A percentile compares a stretch with the other conserved stretches of the same genome.
These are phyloP conservation scores for Tiliqua scincoides DNA, from an alignment of 2,113 vertebrate species.

Conservation along the genomic window DNA sequence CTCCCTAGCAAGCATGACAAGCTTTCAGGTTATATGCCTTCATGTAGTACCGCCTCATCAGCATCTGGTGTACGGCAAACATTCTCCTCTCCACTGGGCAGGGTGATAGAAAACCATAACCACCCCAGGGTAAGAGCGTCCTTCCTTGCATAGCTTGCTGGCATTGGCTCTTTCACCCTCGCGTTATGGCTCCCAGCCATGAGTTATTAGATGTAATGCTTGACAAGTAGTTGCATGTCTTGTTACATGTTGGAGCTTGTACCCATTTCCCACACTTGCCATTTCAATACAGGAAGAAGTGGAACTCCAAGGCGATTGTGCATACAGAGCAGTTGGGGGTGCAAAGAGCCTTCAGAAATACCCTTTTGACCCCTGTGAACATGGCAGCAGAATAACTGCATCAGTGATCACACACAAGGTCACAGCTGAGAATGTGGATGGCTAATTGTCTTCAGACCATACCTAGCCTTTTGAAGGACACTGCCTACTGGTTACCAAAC, in stretches of 20 bases:
- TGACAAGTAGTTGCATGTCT: background rate
- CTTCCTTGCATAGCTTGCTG: background rate
- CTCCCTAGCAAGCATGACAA: background rate
- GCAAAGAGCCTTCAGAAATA: background rate
- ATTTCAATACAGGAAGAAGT: background rate
- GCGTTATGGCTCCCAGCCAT: background rate
- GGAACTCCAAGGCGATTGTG: too few relatives aligned
- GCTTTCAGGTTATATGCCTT: constrained; percentile 36
- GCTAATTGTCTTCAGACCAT: too few relatives aligned
- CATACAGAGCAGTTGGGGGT: too few relatives aligned
- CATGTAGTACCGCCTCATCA: background rate
- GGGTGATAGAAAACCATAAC: background rate
- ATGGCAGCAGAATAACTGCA: background rate
- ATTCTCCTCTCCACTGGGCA: background rate
- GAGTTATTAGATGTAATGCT: background rate
- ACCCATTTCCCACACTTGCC: background rate
- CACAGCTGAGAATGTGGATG: too few relatives aligned
- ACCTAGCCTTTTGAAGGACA: too few relatives aligned
- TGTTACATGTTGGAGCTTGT: background rate
- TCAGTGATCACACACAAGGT: background rate
- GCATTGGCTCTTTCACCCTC: background rate
- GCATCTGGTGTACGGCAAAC: too few relatives aligned
- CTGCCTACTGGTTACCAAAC: too few relatives aligned
- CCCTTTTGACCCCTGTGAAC: background rate
- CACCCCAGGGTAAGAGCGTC: constrained; percentile 7